Base-by-base conservation (phyloP, 1,140 invertebrate genomes). In the Neuroterus valhalla region DNA sequence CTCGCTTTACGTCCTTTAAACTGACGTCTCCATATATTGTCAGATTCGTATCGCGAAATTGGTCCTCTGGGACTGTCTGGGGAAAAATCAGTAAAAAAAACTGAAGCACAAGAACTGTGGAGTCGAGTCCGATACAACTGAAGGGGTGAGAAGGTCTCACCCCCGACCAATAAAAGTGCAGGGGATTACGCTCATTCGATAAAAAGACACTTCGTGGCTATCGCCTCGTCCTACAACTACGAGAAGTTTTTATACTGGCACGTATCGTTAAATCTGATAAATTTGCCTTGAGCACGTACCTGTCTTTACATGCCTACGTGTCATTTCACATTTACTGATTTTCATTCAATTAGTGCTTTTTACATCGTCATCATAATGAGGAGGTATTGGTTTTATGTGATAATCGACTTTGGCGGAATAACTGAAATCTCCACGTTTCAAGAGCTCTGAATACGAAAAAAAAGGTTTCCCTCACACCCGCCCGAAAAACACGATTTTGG, bases 121-220 rank as follows among this genome's bases (percentile, higher is more conserved):
- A 62, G 48, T 50, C 21, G 48, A 50, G 55, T 62, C 55, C 55
- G 26, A 62, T 62, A 62, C 23, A 62, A 26, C 12, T 0, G 3
- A 62, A 31, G 55, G 55, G 23, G n/a, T 62, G 55, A 62, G 55
- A 8, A 62, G 23, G 55, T 62, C 55, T 62, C 55, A n/a, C 55
- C 55, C 52, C 55, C 23, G 23, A 31, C 55, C 55, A 62, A 62
- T 62, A 62, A 62, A 62, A 62, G 23, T 62, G 55, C 55, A 62
- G 55, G 55, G 55, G 55, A 62, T 62, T 62, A 62, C 23, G 23
- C 55, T 62, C 26, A 62, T 62, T 62, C 55, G 55, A 62, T 62
- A 62, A 62, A 62, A 62, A 62, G 55, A 62, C 55, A 62, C 55
- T 62, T 62, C 55, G 55, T 62, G 55, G 55, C 55, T 62, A 62